phyloP scores from a whole-genome alignment of 1,140 invertebrate species.

The Drosophila bocki region DNA sequence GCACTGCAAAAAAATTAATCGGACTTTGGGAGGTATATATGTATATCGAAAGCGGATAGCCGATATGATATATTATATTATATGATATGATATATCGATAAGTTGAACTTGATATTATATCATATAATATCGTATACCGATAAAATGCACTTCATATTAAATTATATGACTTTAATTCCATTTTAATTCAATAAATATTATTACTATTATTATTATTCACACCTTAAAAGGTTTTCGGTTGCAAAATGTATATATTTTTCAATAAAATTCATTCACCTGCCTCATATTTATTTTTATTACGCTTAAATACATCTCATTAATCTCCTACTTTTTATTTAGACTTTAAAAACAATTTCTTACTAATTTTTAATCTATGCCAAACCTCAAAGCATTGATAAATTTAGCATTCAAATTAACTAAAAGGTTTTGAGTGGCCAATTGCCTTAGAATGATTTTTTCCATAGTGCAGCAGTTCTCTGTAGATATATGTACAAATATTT shows the following conservation, averaged over 20 bases:
- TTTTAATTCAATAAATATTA: background rate
- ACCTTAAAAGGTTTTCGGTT: background rate
- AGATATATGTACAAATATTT: background rate
- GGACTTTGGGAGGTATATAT: background rate
- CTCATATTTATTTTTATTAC: background rate
- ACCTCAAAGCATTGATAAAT: background rate
- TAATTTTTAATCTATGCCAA: background rate
- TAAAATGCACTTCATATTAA: no score
- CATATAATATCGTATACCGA: no score
- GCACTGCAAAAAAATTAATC: background rate
- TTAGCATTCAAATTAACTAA: constrained; percentile 1
- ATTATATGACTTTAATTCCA: no score
- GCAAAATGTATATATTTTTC: background rate
- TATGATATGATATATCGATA: no score
- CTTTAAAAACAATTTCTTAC: background rate
- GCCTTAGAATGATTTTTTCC: constrained; percentile 11
- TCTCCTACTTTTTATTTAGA: background rate
- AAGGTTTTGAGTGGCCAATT: background rate
- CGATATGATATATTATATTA: no score
- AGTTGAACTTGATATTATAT: no score
- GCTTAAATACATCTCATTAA: background rate
- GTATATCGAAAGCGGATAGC: no score
- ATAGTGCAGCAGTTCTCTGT: constrained; percentile 18
- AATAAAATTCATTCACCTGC: background rate
- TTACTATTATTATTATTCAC: background rate